Evolutionary conservation across 2,113 vertebrate genomes (phyloP), one percentile per base, ranked within the genome.

Genomic region (Gnathochromis pfefferi): DNA sequence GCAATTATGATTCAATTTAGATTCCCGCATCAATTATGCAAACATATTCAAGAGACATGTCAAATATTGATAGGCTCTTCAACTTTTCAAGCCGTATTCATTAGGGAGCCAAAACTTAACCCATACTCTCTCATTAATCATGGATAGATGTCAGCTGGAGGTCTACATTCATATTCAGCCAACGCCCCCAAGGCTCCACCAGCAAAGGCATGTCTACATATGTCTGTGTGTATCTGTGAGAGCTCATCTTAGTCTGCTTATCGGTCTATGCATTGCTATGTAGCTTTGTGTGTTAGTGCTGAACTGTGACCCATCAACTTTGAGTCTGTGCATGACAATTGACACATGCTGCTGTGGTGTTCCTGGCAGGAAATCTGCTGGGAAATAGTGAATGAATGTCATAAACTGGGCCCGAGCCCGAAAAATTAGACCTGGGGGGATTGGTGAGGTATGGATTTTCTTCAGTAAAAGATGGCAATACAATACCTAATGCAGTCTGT

Each of bases 1-100:
- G 94, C 93, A 95, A 95, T 96, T 94, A 95, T 92, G 93, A 95
- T 95, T 94, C 91, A 93, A 95, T 95, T 94, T 95, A 91, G 93
- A 93, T 91, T 84, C 83, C 40, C 8, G 84, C 91, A 95, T 96
- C 90, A 93, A 95, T 95, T 96, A 95, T 95, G 94, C 94, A 96
- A 94, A 96, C 91, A 91, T 86, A 94, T 94, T 94, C 94, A 92
- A 86, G 89, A 93, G 91, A 88, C 92, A 90, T 91, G 94, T 94
- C 94, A 95, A 94, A 96, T 93, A 95, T 94, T 94, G 93, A 96
- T 95, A 91, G 88, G 91, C 93, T 92, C 87, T 86, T 93, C 94
- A 91, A 92, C 93, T 93, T 88, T 93, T 94, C 95, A 82, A 90
- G 91, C 92, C 88, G 85, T 81, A 90, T 93, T 93, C 91, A 94